phyloP scores from a whole-genome alignment of 2,113 vertebrate genomes.

The Grus americana region DNA sequence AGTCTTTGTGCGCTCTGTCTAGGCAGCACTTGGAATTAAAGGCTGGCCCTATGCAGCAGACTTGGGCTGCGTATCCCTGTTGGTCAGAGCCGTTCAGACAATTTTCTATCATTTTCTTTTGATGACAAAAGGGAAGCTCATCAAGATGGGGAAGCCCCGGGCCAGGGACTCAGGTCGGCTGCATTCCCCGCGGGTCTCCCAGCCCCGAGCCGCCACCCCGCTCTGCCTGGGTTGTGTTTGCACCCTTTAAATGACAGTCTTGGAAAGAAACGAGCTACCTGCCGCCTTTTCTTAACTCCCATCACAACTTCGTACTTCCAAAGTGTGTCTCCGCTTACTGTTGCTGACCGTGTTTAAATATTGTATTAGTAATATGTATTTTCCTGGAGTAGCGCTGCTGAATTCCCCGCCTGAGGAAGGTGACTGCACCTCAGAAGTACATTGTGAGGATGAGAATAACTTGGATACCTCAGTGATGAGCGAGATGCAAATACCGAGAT shows the following conservation, averaged over 20 bases:
- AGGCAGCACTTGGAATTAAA: background rate
- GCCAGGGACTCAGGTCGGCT: fast-evolving
- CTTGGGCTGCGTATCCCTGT: fast-evolving
- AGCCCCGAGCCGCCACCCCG: background rate
- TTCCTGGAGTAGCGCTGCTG: background rate
- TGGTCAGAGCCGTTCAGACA: background rate
- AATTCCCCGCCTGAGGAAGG: background rate
- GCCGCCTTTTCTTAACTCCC: background rate
- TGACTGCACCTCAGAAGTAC: background rate
- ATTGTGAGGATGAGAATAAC: background rate
- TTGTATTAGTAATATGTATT: fast-evolving
- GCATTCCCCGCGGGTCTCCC: fast-evolving
- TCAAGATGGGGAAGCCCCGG: background rate
- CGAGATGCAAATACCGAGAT: background rate
- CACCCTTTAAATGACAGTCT: background rate
- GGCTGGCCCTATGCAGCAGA: background rate
- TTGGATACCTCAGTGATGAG: constrained; percentile 46
- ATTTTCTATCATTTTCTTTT: background rate
- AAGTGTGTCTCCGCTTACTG: background rate
- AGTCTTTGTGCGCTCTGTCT: background rate
- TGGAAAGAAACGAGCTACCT: background rate
- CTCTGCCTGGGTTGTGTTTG: background rate
- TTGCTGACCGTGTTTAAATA: too few relatives aligned
- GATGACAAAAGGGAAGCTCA: background rate
- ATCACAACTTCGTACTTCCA: background rate